phyloP scores from a whole-genome alignment of 2,113 vertebrate genomes.

The Entelurus aequoreus region DNA sequence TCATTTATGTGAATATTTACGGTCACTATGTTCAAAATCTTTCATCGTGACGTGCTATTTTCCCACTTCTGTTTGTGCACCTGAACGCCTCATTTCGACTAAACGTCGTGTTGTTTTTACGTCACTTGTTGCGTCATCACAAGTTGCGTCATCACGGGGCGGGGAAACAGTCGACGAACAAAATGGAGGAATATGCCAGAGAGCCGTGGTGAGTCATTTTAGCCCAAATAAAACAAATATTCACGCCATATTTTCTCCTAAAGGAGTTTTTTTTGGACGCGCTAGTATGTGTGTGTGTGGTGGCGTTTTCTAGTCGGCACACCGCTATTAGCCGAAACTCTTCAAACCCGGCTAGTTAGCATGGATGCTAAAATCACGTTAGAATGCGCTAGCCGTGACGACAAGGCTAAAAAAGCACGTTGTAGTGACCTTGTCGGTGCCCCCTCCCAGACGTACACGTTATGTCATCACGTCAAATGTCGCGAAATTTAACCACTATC shows the following conservation, averaged over 20 bases:
- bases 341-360: neutral
- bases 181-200: conserved; percentile 95
- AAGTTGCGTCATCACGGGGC: conserved; percentile 29
- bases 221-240: neutral
- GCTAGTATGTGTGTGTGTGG: too few relatives aligned
- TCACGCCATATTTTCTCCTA: neutral
- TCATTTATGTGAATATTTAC: too few relatives aligned
- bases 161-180: conserved; percentile 62
- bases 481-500: neutral
- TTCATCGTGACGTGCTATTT: too few relatives aligned
- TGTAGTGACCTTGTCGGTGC: conserved; percentile 2
- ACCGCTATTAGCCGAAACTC: neutral
- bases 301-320: neutral
- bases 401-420: conserved; percentile 1
- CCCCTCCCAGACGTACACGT: neutral
- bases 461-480: neutral
- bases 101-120: conserved; percentile 3
- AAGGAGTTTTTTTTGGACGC: neutral
- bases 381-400: neutral
- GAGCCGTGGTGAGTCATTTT: conserved; percentile 83
- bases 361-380: neutral
- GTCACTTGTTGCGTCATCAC: conserved; percentile 19
- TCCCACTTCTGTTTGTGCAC: too few relatives aligned
- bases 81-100: too few relatives aligned
- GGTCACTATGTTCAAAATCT: too few relatives aligned